These are phyloP conservation scores for Parazoanthus swiftii DNA, from an alignment of 92 coral and sea anemone genomes.

Conservation along the genomic window DNA sequence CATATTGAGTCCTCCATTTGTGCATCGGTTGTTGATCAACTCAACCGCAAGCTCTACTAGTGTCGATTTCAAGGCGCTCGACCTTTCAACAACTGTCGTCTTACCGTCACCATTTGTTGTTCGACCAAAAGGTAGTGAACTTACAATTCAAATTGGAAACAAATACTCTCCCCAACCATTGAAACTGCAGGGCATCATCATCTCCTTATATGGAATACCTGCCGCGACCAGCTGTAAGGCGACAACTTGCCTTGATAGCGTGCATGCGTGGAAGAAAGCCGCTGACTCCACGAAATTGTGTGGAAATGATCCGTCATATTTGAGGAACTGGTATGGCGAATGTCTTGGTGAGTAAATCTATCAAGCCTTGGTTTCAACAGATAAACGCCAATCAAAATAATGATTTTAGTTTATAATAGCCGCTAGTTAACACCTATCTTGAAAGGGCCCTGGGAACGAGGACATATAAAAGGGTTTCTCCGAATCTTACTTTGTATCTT, in stretches of 20 bases:
- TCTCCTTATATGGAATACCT: slow-evolving; percentile 23
- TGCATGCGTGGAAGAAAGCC: slow-evolving; percentile 17
- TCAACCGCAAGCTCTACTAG: neutral
- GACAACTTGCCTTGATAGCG: neutral
- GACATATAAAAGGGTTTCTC: neutral
- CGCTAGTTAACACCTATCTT: neutral
- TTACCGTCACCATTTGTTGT: slow-evolving; percentile 21
- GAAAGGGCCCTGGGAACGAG: no score
- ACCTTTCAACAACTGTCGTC: slow-evolving; percentile 7
- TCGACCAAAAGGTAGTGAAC: slow-evolving; percentile 19
- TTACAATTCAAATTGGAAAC: slow-evolving; percentile 15
- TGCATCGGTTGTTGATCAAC: neutral
- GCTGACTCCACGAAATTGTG: slow-evolving; percentile 2
- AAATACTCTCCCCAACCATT: neutral
- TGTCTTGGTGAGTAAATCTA: slow-evolving; percentile 21
- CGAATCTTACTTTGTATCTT: no score
- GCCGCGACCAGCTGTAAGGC: neutral
- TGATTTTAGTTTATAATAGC: neutral
- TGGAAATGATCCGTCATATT: slow-evolving; percentile 10
- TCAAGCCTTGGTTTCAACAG: neutral
- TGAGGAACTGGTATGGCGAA: slow-evolving; percentile 23
- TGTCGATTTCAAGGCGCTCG: neutral
- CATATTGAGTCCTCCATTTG: neutral
- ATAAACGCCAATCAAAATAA: no score
- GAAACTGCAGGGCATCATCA: neutral